phyloP scores from a whole-genome alignment of 2,888 invertebrate genomes.

The Disparrhopalites patrizii region DNA sequence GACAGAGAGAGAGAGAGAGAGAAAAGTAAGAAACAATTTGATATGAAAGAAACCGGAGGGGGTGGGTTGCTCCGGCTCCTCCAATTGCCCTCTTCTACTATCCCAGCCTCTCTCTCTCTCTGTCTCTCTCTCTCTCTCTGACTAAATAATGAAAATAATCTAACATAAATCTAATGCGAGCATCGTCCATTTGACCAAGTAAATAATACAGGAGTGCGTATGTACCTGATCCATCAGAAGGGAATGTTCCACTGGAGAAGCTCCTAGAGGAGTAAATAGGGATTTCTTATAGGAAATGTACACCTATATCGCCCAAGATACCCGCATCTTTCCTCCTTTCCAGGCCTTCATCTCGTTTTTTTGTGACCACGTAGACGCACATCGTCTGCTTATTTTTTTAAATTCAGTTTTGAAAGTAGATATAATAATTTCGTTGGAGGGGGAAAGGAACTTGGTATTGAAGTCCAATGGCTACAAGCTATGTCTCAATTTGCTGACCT shows the following conservation, averaged over 20 bases:
- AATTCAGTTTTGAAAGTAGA: no score
- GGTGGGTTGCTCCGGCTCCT: constrained; percentile 6
- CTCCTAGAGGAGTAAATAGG: no score
- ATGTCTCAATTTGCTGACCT: constrained; percentile 19
- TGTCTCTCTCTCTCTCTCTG: not conserved
- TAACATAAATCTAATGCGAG: constrained; percentile 20
- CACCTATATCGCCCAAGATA: no score
- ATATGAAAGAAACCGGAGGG: constrained; percentile 28
- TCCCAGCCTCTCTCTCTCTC: not conserved
- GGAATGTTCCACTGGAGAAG: no score
- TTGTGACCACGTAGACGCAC: no score
- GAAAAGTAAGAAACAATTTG: constrained; percentile 16
- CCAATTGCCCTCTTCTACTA: not conserved
- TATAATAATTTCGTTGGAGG: not conserved
- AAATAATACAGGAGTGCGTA: no score
- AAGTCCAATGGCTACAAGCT: constrained; percentile 3
- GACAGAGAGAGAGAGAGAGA: not conserved
- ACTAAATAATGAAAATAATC: constrained; percentile 24
- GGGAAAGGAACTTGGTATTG: no score
- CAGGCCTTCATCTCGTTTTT: no score
- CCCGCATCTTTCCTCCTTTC: no score
- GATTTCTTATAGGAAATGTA: no score
- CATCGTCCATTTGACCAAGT: constrained; percentile 9
- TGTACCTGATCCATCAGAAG: no score
- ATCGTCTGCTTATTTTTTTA: no score